Evolutionary conservation across 2,797 vertebrate species (phyloP), one percentile per base, ranked within the genome.

Genomic region (Macrochelys suwanniensis): DNA sequence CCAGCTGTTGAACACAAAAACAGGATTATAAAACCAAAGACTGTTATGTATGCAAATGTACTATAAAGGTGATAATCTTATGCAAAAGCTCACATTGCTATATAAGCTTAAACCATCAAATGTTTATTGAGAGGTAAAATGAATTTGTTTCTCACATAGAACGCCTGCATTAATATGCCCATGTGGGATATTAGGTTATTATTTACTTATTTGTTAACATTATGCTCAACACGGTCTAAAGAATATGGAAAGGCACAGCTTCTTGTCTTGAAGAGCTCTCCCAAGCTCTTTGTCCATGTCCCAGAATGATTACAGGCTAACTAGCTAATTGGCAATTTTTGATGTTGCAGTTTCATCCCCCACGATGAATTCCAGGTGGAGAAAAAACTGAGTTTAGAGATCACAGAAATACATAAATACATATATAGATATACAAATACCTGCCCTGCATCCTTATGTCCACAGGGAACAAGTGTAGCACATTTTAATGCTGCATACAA

Each of bases 191-290:
- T 31, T 59, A 87, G 37, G 8, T 2, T 79, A 11, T 42, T 31
- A 1, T 2, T 51, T 33, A 4, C 7, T 21, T 33, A 0, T 50
- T 78, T 21, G 16, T 33, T 85, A 23, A 1, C 5, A 26, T 1
- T 19, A 56, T 33, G 51, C 65, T 87, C 74, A 57, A 45, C 11
- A 11, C 0, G 0, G 28, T 13, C 0, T 28, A 0, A 0, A 6
- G 3, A 87, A 25, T 33, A 3, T 13, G 2, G 42, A 49, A 37
- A 90, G 23, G 13, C 15, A 25, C 16, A 65, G 25, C 78, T 5
- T 89, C 37, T 53, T n/a, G 88, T 42, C 45, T 81, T n/a, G 71
- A 76, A 53, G 33, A n/a, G 49, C 31, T 61, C 31, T 16, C 59
- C 31, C 78, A 74, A 71, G 21, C n/a, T 61, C 26, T 57, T 57